phyloP scores from a whole-genome alignment of 2,113 vertebrate genomes.

The Nibea albiflora region DNA sequence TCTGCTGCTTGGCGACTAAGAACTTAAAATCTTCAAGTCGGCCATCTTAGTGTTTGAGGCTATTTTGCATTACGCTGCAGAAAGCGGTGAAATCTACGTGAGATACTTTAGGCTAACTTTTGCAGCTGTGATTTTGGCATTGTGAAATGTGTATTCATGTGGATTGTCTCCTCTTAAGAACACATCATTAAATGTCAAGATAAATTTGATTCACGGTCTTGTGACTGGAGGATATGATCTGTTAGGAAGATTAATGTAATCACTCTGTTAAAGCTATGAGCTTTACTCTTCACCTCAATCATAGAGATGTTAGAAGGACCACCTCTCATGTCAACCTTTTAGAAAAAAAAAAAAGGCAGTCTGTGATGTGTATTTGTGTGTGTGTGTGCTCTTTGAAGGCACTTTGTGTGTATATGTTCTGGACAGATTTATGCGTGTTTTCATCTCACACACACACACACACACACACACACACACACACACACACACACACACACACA shows the following conservation, averaged over 20 bases:
- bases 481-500: conserved; percentile 16
- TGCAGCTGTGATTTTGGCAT: not conserved
- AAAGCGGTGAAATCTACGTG: conserved; percentile 6
- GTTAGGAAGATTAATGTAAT: conserved; percentile 63
- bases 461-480: conserved; percentile 8
- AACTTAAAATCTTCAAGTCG: conserved; percentile 39
- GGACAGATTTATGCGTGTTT: conserved; percentile 53
- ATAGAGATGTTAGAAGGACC: conserved; percentile 59
- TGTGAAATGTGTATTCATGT: conserved; percentile 16
- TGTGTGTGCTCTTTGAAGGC: conserved; percentile 11
- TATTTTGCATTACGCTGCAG: conserved; percentile 6
- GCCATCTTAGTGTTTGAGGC: conserved; percentile 23
- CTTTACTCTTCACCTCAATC: conserved; percentile 67
- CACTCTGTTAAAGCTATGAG: conserved; percentile 48
- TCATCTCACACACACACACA: not conserved
- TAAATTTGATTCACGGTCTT: conserved; percentile 57
- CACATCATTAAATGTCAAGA: conserved; percentile 35
- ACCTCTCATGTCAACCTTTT: conserved; percentile 52
- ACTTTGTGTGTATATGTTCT: conserved; percentile 30
- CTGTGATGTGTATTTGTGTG: conserved; percentile 7
- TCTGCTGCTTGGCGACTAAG: conserved; percentile 46
- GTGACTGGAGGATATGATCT: conserved; percentile 53
- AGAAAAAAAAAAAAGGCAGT: conserved; percentile 13
- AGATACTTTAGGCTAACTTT: not conserved
- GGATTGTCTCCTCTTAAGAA: conserved; percentile 26